Evolutionary conservation across 2,888 invertebrate genomes (phyloP), one percentile per base, ranked within the genome.

Genomic region (Zhuqinia jingwanae): DNA sequence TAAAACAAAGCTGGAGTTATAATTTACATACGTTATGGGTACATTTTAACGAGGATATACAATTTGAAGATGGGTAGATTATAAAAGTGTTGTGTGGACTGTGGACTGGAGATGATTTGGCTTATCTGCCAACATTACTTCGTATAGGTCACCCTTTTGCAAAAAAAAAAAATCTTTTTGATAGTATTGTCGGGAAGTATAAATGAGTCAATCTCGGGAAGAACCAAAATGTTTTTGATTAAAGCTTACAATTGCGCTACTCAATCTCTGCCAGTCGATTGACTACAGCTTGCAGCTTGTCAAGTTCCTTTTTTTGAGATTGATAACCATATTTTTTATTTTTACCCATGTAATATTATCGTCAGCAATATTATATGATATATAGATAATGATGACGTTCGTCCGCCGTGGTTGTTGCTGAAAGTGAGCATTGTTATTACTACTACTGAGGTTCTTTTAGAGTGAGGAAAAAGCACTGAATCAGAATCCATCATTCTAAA

Each of bases 391-490:
- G 80, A 80, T 80, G 80, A 80, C 47, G 75, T 75, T 20, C 56
- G 70, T 70, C 70, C 70, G 75, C 50, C 30, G 30, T 73, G n/a
- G 22, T 73, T 47, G 50, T 27, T 27, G 36, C 20, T 70, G 81
- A 75, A 58, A 60, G 65, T 27, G 50, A 60, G 63, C 50, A 63
- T 36, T 75, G 22, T 58, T 36, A 47, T 25, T 77, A 30, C 20
- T 58, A 36, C 5, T 30, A 58, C 15, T 75, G 27, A 10, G 5
- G 56, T 76, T 47, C 17, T 13, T 45, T 10, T 53, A 53, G 63
- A 78, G 68, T 50, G 73, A 65, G 76, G 85, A 68, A 86, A 84
- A 86, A 86, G 81, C 45, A 85, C 50, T 47, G 75, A 86, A 70
- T 73, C 50, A 30, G 75, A 86, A 70, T 73, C 56, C 53, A 36